Percentiles rank a stretch among this genome's conserved stretches.
Evolutionary conservation across 1,140 invertebrate species (phyloP).

Genomic region (Aleiodes sp.): DNA sequence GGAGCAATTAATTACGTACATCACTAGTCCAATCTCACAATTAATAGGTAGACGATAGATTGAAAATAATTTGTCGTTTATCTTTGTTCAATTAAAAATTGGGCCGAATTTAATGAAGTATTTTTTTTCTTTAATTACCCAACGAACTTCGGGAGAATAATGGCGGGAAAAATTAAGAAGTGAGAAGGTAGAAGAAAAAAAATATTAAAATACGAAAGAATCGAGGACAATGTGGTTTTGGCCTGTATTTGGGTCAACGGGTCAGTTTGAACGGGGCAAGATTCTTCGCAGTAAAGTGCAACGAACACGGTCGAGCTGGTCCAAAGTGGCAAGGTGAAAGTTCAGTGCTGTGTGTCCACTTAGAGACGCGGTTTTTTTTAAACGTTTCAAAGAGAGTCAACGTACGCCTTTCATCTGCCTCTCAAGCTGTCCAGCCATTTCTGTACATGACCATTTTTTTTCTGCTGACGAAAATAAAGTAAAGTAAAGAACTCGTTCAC

Average conservation of each 20-base stretch:
- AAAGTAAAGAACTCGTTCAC: not conserved
- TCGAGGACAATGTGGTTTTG: slow-evolving; percentile 15
- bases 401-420: not conserved
- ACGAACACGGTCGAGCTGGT: not conserved
- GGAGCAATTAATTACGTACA: not conserved
- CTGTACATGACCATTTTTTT: not conserved
- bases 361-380: too few relatives aligned
- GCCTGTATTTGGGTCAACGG: slow-evolving; percentile 28
- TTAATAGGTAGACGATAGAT: too few relatives aligned
- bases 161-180: not conserved
- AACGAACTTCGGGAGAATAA: not conserved
- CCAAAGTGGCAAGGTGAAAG: slow-evolving; percentile 26
- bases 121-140: too few relatives aligned
- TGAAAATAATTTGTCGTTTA: not conserved
- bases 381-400: too few relatives aligned
- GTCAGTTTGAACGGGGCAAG: slow-evolving; percentile 15
- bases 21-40: too few relatives aligned
- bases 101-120: not conserved
- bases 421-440: not conserved
- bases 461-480: not conserved
- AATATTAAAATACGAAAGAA: slow-evolving; percentile 3
- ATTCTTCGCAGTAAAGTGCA: slow-evolving; percentile 16
- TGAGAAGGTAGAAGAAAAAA: not conserved
- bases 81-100: not conserved
- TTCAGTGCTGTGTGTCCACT: slow-evolving; percentile 7